These are phyloP conservation scores for Strix uralensis DNA, from an alignment of 2,113 vertebrate genomes.

Conservation along the genomic window DNA sequence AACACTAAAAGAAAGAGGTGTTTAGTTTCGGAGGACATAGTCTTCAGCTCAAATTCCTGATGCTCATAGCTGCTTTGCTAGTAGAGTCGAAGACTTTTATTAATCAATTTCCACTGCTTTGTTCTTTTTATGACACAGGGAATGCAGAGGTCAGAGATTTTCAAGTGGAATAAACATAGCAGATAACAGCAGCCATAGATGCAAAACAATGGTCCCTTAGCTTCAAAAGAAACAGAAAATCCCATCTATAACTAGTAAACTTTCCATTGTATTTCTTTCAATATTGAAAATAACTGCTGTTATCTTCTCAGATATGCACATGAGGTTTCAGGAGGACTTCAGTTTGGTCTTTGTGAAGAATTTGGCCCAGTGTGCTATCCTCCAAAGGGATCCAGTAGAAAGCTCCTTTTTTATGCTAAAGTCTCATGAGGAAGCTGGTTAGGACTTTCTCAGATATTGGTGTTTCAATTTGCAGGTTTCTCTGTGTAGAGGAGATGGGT, in stretches of 20 bases:
- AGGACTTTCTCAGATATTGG: background rate
- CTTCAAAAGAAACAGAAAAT: slow-evolving; percentile 32
- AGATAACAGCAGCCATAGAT: background rate
- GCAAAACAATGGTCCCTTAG: slow-evolving; percentile 29
- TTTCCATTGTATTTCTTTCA: background rate
- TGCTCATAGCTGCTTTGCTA: background rate
- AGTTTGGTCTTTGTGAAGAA: background rate
- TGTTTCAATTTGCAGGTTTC: background rate
- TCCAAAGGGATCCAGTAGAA: background rate
- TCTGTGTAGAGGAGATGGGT: background rate
- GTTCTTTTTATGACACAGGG: slow-evolving; percentile 52
- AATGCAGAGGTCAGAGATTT: slow-evolving; percentile 63
- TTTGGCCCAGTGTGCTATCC: background rate
- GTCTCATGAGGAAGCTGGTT: background rate
- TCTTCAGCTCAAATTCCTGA: background rate
- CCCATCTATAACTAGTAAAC: background rate
- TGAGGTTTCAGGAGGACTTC: background rate
- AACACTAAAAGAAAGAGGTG: background rate
- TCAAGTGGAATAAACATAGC: slow-evolving; percentile 33
- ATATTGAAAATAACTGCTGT: background rate
- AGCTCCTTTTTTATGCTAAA: background rate
- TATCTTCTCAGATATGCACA: background rate
- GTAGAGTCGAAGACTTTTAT: slow-evolving; percentile 43
- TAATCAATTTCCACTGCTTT: slow-evolving; percentile 46
- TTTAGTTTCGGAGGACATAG: background rate